These are phyloP conservation scores for Lumbricus terrestris DNA, from an alignment of 2,888 invertebrate species.

Conservation along the genomic window DNA sequence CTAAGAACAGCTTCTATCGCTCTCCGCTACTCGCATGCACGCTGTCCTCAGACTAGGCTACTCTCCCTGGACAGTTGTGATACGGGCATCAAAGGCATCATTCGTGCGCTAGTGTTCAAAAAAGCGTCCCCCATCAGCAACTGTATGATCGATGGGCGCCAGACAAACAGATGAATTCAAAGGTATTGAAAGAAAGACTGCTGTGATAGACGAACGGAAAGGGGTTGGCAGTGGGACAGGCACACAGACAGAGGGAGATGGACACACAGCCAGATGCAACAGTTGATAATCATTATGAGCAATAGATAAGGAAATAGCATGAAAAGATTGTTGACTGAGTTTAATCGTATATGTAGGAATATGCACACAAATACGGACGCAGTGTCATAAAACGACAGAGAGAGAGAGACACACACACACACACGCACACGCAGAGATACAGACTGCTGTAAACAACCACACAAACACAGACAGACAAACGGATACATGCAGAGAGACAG, in stretches of 20 bases:
- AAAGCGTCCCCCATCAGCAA: neutral
- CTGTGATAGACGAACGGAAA: no score
- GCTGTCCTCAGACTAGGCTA: neutral
- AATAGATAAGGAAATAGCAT: neutral
- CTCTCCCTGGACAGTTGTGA: neutral
- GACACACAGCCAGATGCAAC: neutral
- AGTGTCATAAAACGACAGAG: neutral
- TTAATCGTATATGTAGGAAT: neutral
- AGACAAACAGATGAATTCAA: neutral
- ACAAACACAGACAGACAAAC: no score
- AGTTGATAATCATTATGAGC: neutral
- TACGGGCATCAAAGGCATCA: neutral
- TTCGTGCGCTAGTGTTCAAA: neutral
- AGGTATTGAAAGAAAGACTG: neutral
- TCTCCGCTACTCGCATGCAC: neutral
- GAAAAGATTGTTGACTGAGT: slow-evolving; percentile 3
- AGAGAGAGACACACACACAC: no score
- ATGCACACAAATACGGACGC: no score
- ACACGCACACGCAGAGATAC: no score
- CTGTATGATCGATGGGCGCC: neutral
- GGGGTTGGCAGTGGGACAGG: neutral
- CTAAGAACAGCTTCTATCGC: neutral
- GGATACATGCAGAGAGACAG: no score
- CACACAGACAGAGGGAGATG: neutral
- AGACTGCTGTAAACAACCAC: no score